Conservation (phyloP, 2,888 invertebrate genomes). For the Dioctria rufipes region DNA sequence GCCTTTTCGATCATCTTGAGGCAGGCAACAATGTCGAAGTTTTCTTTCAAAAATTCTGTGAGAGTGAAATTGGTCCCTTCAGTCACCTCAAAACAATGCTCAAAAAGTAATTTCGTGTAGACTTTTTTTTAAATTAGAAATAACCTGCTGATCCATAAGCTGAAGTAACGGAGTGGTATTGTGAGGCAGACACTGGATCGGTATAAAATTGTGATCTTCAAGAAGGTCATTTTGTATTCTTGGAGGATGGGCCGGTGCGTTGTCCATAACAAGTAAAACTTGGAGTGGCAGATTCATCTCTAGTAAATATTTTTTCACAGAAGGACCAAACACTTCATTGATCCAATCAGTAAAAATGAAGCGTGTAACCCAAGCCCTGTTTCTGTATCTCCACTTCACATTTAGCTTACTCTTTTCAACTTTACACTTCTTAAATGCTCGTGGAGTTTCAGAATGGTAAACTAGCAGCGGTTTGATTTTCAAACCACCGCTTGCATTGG, state of each 20-base stretch:
- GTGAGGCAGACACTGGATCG: slow-evolving; percentile 59
- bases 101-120: no score
- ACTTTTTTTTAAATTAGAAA: neutral
- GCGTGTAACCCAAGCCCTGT: slow-evolving; percentile 58
- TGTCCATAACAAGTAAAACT: slow-evolving; percentile 63
- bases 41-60: no score
- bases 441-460: slow-evolving; percentile 54
- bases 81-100: no score
- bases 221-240: slow-evolving; percentile 58
- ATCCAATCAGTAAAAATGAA: slow-evolving; percentile 7
- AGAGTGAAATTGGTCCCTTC: no score
- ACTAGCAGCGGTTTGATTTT: no score
- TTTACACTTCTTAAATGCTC: slow-evolving; percentile 23
- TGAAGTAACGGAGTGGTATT: slow-evolving; percentile 64
- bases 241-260: slow-evolving; percentile 58
- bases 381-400: slow-evolving; percentile 59
- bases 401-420: slow-evolving; percentile 31
- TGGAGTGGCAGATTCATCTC: slow-evolving; percentile 63
- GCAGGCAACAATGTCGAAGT: no score
- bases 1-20: no score
- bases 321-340: slow-evolving; percentile 20
- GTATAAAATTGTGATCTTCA: slow-evolving; percentile 53
- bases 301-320: slow-evolving; percentile 63
- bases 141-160: slow-evolving; percentile 63
- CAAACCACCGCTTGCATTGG: no score